These are phyloP conservation scores for Dendrolimus punctatus DNA, from an alignment of 1,140 invertebrate genomes.

Conservation along the genomic window DNA sequence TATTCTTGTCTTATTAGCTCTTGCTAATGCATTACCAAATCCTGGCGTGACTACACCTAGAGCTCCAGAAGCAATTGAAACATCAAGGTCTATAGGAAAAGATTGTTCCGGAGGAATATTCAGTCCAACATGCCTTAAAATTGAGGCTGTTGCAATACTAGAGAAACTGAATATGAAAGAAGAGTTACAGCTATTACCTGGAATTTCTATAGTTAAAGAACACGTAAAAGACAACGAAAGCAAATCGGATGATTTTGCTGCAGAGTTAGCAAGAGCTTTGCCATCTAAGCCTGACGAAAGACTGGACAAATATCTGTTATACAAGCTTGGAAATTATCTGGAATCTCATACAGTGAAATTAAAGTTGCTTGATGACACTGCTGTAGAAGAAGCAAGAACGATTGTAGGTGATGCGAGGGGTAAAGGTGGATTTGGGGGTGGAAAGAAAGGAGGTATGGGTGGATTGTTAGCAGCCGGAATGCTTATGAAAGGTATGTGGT, in stretches of 20 bases:
- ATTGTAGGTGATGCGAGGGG: slow-evolving; percentile 56
- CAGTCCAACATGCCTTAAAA: slow-evolving; percentile 83
- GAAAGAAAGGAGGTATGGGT: slow-evolving; percentile 70
- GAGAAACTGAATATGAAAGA: slow-evolving; percentile 79
- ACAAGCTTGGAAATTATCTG: slow-evolving; percentile 80
- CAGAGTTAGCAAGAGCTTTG: slow-evolving; percentile 81
- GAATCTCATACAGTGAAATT: slow-evolving; percentile 82
- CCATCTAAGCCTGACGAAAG: slow-evolving; percentile 83
- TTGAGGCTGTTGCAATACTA: slow-evolving; percentile 84
- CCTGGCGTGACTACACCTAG: slow-evolving; percentile 29
- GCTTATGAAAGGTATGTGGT: slow-evolving; percentile 76
- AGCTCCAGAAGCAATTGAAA: slow-evolving; percentile 33
- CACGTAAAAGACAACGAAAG: slow-evolving; percentile 71
- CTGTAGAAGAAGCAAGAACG: slow-evolving; percentile 72
- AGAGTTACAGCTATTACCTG: slow-evolving; percentile 78
- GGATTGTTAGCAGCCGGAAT: slow-evolving; percentile 73
- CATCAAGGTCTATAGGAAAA: slow-evolving; percentile 53
- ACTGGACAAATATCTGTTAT: slow-evolving; percentile 82
- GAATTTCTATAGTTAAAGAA: slow-evolving; percentile 81
- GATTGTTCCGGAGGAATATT: slow-evolving; percentile 79
- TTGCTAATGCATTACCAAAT: slow-evolving; percentile 33
- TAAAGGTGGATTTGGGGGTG: slow-evolving; percentile 57
- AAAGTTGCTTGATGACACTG: slow-evolving; percentile 78
- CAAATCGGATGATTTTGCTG: slow-evolving; percentile 78
- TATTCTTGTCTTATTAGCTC: slow-evolving; percentile 25